A percentile compares a stretch with the other conserved stretches of the same genome.
These are phyloP conservation scores for Penaeus chinensis DNA, from an alignment of 1,140 invertebrate genomes.

Conservation along the genomic window DNA sequence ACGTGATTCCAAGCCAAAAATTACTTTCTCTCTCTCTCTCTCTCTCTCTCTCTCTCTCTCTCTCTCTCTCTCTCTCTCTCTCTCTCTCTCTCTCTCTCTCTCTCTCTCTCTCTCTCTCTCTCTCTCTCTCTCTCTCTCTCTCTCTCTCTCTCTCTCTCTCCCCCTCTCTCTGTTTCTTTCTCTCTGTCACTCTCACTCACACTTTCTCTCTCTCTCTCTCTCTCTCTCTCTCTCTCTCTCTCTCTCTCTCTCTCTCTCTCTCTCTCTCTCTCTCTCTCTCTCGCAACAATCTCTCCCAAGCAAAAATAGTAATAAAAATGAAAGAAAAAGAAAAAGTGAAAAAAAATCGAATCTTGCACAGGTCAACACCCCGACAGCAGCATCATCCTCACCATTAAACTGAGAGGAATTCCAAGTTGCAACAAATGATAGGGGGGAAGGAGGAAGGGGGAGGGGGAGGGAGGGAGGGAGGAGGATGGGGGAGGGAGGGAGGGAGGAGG, in stretches of 20 bases:
- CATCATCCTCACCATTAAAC: no score
- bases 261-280: background rate
- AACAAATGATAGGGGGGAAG: no score
- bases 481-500: no score
- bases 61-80: constrained; percentile 3
- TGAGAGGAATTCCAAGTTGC: no score
- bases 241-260: no score
- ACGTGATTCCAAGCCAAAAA: no score
- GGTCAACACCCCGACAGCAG: no score
- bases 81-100: no score
- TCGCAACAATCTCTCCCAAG: background rate
- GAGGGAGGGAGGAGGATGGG: no score
- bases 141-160: no score
- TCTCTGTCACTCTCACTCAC: background rate
- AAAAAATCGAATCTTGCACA: no score
- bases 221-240: background rate
- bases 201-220: background rate
- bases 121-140: background rate
- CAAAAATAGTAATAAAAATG: background rate
- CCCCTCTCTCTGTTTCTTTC: background rate
- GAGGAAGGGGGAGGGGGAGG: no score
- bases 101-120: background rate
- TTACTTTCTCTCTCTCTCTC: background rate
- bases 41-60: background rate
- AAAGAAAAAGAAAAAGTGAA: background rate